These are phyloP conservation scores for Cephonodes hylas DNA, from an alignment of 2,888 invertebrate species.

Conservation along the genomic window DNA sequence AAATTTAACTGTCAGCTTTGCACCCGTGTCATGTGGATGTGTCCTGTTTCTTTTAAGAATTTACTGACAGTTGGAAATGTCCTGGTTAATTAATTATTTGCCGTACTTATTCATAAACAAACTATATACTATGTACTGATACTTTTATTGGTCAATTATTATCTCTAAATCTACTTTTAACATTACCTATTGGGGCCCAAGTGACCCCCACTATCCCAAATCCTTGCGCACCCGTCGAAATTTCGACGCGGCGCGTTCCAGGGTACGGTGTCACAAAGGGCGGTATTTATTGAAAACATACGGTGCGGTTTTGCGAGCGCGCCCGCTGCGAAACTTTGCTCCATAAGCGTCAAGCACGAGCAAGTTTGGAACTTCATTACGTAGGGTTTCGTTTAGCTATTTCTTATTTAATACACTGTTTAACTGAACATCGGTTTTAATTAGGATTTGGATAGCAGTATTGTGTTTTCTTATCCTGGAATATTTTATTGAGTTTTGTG, in stretches of 20 bases:
- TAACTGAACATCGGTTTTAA: neutral
- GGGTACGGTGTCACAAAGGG: slow-evolving; percentile 30
- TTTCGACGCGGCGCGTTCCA: neutral
- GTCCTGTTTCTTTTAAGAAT: no score
- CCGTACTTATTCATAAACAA: no score
- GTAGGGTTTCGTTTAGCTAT: neutral
- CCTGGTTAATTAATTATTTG: no score
- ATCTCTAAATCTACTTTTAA: no score
- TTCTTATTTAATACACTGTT: neutral
- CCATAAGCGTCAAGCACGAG: slow-evolving; percentile 3
- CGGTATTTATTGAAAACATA: slow-evolving; percentile 28
- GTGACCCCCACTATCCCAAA: neutral
- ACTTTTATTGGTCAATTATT: no score
- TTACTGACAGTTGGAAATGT: no score
- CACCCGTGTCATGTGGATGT: no score
- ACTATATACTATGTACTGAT: no score
- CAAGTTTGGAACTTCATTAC: neutral
- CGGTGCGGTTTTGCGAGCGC: slow-evolving; percentile 19
- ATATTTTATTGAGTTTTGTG: no score
- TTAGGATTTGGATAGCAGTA: neutral
- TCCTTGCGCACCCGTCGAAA: neutral
- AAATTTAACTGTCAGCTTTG: no score
- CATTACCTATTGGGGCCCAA: neutral
- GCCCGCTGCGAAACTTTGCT: slow-evolving; percentile 7
- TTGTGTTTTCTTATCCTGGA: neutral